These are phyloP conservation scores for Scelioninae gen. 1 DNA, from an alignment of 2,888 invertebrate species.

Conservation along the genomic window DNA sequence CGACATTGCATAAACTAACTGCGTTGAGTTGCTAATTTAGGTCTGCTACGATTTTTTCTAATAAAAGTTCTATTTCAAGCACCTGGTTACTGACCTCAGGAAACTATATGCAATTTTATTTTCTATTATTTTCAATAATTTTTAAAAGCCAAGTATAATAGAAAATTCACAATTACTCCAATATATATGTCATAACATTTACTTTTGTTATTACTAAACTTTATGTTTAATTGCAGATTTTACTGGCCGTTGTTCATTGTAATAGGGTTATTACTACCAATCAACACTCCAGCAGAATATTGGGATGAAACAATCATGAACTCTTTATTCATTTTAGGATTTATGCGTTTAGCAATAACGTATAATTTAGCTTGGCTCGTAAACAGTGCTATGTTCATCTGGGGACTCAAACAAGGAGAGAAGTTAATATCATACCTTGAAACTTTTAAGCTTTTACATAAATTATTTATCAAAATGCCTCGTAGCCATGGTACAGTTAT, in stretches of 20 bases:
- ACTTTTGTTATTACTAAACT: too few relatives aligned
- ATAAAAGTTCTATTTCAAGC: too few relatives aligned
- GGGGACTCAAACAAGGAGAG: conserved; percentile 89
- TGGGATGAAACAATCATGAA: conserved; percentile 89
- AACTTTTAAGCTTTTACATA: conserved; percentile 75
- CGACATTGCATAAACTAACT: too few relatives aligned
- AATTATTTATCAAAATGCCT: conserved; percentile 78
- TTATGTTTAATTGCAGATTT: conserved; percentile 85
- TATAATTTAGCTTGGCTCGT: conserved; percentile 89
- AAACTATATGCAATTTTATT: too few relatives aligned
- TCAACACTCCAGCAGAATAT: conserved; percentile 91
- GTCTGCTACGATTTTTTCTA: too few relatives aligned
- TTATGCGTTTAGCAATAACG: conserved; percentile 88
- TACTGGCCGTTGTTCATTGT: conserved; percentile 89
- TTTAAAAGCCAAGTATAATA: too few relatives aligned
- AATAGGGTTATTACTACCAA: conserved; percentile 88
- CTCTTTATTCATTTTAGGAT: conserved; percentile 88
- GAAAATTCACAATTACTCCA: too few relatives aligned
- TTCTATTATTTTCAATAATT: too few relatives aligned
- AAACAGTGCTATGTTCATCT: conserved; percentile 89
- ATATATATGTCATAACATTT: too few relatives aligned
- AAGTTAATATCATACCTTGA: conserved; percentile 86
- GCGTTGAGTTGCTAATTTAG: too few relatives aligned
- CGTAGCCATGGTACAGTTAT: conserved; percentile 79
- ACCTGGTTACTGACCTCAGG: too few relatives aligned